These are phyloP conservation scores for Drosophila azteca DNA, from an alignment of 1,140 invertebrate species.

Conservation along the genomic window DNA sequence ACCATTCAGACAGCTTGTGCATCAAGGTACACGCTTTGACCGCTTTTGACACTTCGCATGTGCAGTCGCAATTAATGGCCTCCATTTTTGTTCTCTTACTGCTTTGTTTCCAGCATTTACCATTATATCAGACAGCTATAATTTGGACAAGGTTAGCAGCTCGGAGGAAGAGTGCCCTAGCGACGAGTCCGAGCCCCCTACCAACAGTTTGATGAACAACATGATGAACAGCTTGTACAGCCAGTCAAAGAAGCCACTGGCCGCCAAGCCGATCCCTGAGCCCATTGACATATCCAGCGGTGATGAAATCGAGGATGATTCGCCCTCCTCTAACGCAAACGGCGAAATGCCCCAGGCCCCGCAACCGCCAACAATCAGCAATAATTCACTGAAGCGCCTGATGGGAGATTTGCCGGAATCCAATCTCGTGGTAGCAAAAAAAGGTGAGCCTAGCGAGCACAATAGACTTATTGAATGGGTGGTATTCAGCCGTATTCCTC, in stretches of 20 bases:
- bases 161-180: slow-evolving; percentile 50
- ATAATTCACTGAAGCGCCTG: slow-evolving; percentile 38
- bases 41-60: background rate
- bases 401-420: slow-evolving; percentile 8
- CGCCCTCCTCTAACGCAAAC: slow-evolving; percentile 44
- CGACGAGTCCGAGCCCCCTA: slow-evolving; percentile 72
- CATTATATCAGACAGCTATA: slow-evolving; percentile 86
- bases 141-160: slow-evolving; percentile 83
- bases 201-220: slow-evolving; percentile 85
- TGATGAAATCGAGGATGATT: slow-evolving; percentile 84
- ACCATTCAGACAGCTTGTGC: slow-evolving; percentile 88
- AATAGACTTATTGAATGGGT: background rate
- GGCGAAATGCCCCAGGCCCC: slow-evolving; percentile 1
- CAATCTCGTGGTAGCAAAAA: slow-evolving; percentile 31
- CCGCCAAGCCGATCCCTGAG: slow-evolving; percentile 65
- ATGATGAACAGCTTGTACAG: slow-evolving; percentile 84
- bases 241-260: slow-evolving; percentile 16
- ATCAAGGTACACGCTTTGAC: slow-evolving; percentile 84
- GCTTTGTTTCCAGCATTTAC: slow-evolving; percentile 83
- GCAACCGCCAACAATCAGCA: background rate
- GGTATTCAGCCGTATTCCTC: background rate
- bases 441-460: slow-evolving; percentile 25
- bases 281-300: slow-evolving; percentile 86
- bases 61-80: background rate
- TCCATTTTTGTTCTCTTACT: background rate